These are phyloP conservation scores for Panorpa germanica DNA, from an alignment of 2,888 invertebrate genomes.

Conservation along the genomic window DNA sequence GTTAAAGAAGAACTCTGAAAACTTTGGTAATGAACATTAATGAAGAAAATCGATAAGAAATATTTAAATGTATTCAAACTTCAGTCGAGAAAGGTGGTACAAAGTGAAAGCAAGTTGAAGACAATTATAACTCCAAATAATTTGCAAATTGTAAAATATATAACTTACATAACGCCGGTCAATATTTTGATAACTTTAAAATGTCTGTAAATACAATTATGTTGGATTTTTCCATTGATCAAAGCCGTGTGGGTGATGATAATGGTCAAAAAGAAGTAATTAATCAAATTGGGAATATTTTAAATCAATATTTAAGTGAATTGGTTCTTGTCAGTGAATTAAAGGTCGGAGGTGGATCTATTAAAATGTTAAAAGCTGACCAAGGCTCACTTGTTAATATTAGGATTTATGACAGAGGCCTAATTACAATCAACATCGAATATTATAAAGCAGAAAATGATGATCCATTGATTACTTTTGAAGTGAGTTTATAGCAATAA, in stretches of 20 bases:
- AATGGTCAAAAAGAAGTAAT: slow-evolving; percentile 43
- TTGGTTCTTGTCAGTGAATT: slow-evolving; percentile 48
- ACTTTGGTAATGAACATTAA: too few relatives aligned
- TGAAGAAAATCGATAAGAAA: too few relatives aligned
- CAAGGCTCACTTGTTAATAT: slow-evolving; percentile 48
- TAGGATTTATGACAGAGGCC: slow-evolving; percentile 53
- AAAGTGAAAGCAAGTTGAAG: too few relatives aligned
- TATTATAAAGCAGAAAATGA: slow-evolving; percentile 60
- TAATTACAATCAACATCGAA: slow-evolving; percentile 67
- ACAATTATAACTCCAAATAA: too few relatives aligned
- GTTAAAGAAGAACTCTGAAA: too few relatives aligned
- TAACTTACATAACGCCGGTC: too few relatives aligned
- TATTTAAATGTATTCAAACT: too few relatives aligned
- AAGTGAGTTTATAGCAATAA: slow-evolving; percentile 34
- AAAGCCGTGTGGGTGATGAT: slow-evolving; percentile 43
- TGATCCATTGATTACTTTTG: slow-evolving; percentile 50
- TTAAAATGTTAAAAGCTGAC: slow-evolving; percentile 51
- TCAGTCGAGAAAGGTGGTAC: too few relatives aligned
- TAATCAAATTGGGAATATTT: slow-evolving; percentile 43
- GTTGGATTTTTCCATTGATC: slow-evolving; percentile 60
- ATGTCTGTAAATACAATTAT: slow-evolving; percentile 69
- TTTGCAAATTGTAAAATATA: too few relatives aligned
- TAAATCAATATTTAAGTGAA: slow-evolving; percentile 52
- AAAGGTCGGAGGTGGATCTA: slow-evolving; percentile 46
- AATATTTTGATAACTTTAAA: slow-evolving; percentile 9